Evolutionary conservation across 2,888 invertebrate genomes (phyloP).

Genomic region (Doris montereyensis): DNA sequence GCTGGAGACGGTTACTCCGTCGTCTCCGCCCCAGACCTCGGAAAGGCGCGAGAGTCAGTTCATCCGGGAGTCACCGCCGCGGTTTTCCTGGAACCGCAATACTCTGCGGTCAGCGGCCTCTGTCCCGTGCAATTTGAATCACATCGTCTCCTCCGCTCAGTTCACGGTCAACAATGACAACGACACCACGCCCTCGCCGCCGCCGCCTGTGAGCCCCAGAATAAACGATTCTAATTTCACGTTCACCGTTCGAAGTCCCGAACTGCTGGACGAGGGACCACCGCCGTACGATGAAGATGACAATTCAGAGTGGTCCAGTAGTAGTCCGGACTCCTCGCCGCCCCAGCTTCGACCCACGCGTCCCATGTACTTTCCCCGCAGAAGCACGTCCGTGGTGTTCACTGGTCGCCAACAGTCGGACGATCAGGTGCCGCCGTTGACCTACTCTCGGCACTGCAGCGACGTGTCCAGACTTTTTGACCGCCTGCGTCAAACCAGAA

Average conservation of each 20-base stretch:
- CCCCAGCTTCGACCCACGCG: too few relatives aligned
- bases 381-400: not conserved
- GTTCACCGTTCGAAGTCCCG: too few relatives aligned
- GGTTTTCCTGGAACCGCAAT: conserved; percentile 7
- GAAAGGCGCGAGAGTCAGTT: not conserved
- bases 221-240: too few relatives aligned
- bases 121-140: conserved; percentile 40
- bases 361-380: not conserved
- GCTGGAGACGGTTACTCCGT: too few relatives aligned
- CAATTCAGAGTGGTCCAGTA: not conserved
- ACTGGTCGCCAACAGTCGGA: not conserved
- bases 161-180: not conserved
- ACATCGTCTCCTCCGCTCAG: not conserved
- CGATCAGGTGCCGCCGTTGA: too few relatives aligned
- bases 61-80: not conserved
- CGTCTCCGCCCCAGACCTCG: not conserved
- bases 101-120: conserved; percentile 33
- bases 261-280: too few relatives aligned
- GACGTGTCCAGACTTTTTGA: not conserved
- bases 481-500: conserved; percentile 11
- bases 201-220: too few relatives aligned
- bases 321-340: too few relatives aligned
- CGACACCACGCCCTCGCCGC: not conserved
- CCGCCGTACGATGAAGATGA: not conserved
- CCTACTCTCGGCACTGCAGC: conserved; percentile 13